Percentiles rank a stretch among this genome's conserved stretches.
Evolutionary conservation across 1,140 invertebrate species (phyloP).

Genomic region (Antheraea pernyi): DNA sequence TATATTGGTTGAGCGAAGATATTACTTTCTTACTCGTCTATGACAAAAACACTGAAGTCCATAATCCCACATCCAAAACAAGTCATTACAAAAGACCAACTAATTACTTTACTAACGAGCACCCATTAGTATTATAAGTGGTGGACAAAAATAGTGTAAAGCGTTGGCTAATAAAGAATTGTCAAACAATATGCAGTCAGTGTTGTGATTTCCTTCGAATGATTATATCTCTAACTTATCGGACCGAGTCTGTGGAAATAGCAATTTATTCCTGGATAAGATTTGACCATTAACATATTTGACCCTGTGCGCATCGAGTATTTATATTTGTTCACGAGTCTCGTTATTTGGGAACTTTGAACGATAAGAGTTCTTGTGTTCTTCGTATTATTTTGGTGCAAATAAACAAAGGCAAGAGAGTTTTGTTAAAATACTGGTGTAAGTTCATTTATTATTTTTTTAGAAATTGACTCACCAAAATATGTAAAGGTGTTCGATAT

Average conservation of each 20-base stretch:
- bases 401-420: too few relatives aligned
- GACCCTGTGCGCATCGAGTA: conserved; percentile 3
- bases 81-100: conserved; percentile 2
- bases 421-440: too few relatives aligned
- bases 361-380: not conserved
- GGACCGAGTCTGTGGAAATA: not conserved
- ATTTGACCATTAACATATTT: not conserved
- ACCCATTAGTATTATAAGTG: not conserved
- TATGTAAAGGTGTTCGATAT: too few relatives aligned
- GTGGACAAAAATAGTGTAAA: conserved; percentile 21
- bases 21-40: not conserved
- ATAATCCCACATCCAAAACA: not conserved
- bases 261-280: not conserved
- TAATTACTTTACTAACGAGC: conserved; percentile 4
- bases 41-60: not conserved
- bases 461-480: too few relatives aligned
- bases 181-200: conserved; percentile 34
- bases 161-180: conserved; percentile 34
- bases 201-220: conserved; percentile 11
- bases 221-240: not conserved
- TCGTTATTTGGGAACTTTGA: not conserved
- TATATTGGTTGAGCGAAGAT: not conserved
- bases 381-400: not conserved
- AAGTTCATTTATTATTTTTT: too few relatives aligned
- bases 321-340: not conserved